Percentiles rank a stretch among this genome's conserved stretches.
Evolutionary conservation across 2,888 invertebrate species (phyloP).

Genomic region (Trissolcus japonicus): DNA sequence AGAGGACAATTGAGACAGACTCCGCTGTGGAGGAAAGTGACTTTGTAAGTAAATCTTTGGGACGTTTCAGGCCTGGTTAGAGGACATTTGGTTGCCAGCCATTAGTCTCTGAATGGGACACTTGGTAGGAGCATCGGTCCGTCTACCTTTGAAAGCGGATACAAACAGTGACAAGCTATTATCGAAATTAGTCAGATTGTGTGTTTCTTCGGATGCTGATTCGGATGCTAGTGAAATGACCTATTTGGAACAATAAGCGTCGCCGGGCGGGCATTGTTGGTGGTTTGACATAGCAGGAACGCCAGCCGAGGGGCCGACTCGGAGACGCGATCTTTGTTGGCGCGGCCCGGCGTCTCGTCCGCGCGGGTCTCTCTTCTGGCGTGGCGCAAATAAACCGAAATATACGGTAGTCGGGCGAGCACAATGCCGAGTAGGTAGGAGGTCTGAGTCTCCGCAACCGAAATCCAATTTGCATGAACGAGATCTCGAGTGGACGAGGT

Average conservation of each 20-base stretch:
- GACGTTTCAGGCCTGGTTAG: not conserved
- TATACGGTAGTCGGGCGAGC: conserved; percentile 46
- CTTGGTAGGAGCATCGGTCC: not conserved
- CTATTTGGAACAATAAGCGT: conserved; percentile 36
- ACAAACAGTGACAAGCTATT: conserved; percentile 50
- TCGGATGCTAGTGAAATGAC: conserved; percentile 50
- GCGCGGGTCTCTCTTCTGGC: conserved; percentile 26
- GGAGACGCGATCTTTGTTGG: conserved; percentile 45
- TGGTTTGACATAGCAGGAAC: conserved; percentile 43
- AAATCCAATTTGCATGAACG: conserved; percentile 73
- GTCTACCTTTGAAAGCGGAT: conserved; percentile 19
- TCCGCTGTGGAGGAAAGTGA: not conserved
- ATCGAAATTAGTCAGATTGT: conserved; percentile 52
- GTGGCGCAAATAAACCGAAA: conserved; percentile 49
- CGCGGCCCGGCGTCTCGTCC: conserved; percentile 34
- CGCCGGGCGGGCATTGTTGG: conserved; percentile 43
- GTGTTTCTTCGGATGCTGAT: conserved; percentile 29
- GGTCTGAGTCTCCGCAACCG: conserved; percentile 62
- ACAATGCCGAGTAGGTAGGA: conserved; percentile 55
- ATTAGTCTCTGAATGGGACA: not conserved
- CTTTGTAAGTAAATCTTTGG: conserved; percentile 1
- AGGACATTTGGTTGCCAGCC: not conserved
- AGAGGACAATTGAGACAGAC: not conserved
- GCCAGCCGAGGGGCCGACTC: conserved; percentile 39
- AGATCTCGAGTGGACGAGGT: conserved; percentile 59